These are phyloP conservation scores for Epinotia ramella DNA, from an alignment of 2,888 invertebrate species.

Conservation along the genomic window DNA sequence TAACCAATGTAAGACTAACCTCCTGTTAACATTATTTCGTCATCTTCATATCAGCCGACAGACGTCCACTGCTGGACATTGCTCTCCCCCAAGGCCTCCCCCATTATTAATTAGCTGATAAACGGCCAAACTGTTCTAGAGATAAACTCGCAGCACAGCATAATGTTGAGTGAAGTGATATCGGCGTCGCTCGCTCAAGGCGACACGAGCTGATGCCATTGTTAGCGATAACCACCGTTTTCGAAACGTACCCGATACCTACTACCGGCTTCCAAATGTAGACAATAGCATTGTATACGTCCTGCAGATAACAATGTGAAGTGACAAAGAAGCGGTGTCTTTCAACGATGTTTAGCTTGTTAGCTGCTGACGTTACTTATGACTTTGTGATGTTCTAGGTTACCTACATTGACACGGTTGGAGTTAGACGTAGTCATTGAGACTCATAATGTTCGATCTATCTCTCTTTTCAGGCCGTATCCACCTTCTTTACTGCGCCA, in stretches of 20 bases:
- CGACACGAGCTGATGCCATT: conserved; percentile 25
- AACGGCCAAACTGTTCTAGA: not conserved
- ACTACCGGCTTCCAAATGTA: conserved; percentile 32
- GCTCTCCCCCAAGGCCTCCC: too few species aligned
- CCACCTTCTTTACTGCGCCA: too few species aligned
- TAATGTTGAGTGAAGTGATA: not conserved
- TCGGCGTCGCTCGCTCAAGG: conserved; percentile 6
- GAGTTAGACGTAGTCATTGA: not conserved
- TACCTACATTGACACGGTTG: conserved; percentile 8
- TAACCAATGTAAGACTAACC: too few species aligned
- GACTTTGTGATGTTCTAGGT: conserved; percentile 12
- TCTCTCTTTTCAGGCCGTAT: too few species aligned
- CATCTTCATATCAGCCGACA: too few species aligned
- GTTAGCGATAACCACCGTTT: conserved; percentile 24
- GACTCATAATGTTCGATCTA: too few species aligned
- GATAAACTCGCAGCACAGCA: not conserved
- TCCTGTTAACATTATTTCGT: too few species aligned
- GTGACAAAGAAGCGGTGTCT: conserved; percentile 22
- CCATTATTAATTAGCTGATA: not conserved
- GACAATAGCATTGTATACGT: conserved; percentile 37
- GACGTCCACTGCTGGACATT: too few species aligned
- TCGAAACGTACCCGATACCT: conserved; percentile 36
- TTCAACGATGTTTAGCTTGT: conserved; percentile 14
- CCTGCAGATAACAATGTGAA: conserved; percentile 9
- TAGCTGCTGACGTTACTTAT: conserved; percentile 9